Conservation (phyloP, 2,113 vertebrate species). For the Phalacrocorax pelagicus region DNA sequence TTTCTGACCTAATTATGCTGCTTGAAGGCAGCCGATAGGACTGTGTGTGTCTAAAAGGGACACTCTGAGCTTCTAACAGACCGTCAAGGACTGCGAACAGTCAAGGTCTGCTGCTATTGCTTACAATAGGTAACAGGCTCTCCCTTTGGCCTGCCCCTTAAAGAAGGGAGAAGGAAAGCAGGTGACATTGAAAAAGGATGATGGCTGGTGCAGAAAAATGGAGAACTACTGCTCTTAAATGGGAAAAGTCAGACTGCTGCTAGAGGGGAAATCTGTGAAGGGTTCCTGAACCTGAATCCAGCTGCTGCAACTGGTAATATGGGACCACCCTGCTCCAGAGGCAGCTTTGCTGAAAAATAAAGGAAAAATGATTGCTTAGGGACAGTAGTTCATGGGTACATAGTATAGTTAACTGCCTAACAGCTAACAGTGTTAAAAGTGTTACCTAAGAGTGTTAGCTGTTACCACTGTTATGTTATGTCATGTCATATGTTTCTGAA, state of each 20-base stretch:
- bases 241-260: neutral
- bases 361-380: neutral
- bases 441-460: neutral
- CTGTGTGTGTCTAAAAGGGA: neutral
- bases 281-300: neutral
- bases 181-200: neutral
- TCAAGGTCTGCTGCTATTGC: neutral
- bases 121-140: neutral
- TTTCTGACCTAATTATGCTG: neutral
- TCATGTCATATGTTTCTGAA: neutral
- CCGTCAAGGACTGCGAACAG: neutral
- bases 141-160: neutral
- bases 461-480: neutral
- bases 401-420: neutral
- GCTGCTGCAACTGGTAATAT: neutral
- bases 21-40: accelerated
- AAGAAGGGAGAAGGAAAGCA: neutral
- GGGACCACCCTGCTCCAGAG: neutral
- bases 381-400: neutral
- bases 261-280: neutral
- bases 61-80: neutral
- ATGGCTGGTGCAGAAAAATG: neutral
- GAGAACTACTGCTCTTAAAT: neutral
- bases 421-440: neutral
- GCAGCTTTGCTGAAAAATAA: neutral